Base-by-base conservation (phyloP, 2,888 invertebrate species). In the Spatulosminthurus flaviceps region DNA sequence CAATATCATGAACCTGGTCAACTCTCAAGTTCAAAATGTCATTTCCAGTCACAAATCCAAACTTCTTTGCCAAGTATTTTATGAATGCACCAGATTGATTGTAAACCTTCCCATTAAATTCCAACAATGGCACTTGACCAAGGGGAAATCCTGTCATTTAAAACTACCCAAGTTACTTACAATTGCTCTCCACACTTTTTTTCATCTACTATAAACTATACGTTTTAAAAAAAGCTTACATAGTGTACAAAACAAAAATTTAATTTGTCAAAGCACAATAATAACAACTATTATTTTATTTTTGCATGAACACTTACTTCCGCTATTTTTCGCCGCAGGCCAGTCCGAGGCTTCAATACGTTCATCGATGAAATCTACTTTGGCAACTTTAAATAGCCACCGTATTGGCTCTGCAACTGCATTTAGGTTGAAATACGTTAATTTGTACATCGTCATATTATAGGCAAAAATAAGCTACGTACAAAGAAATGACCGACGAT, bases 341-440 rank as follows among this genome's bases (percentile, higher is more conserved):
- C 77, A 77, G 21, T 77, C 34, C 22, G 16, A 51, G 16, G 13
- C 5, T n/a, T 67, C 51, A 16, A 77, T 60, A 13, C 77, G 43
- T 22, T 77, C 77, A 70, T 77, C 77, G 26, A 42, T 43, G 51
- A 77, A 77, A 22, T 41, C 60, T n/a, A 77, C 43, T 29, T 29
- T 28, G 24, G 67, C 60, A 5, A 43, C 13, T 28, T 77, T 77
- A n/a, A 77, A 69, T 1, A 77, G 34, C 77, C 77, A 77, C 1
- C 77, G 43, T 9, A 77, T 70, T 9, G 77, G 77, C 34, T 77
- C 77, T 11, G 22, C 77, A 26, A 77, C 69, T 21, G 77, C 77
- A 7, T 34, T 67, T 28, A 70, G n/a, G 26, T 77, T 67, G 26
- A 77, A 77, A 29, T 77, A 77, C 24, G 69, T 77, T 69, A 77